phyloP scores from a whole-genome alignment of 2,797 vertebrate species.

The Sebastes wilsoni region DNA sequence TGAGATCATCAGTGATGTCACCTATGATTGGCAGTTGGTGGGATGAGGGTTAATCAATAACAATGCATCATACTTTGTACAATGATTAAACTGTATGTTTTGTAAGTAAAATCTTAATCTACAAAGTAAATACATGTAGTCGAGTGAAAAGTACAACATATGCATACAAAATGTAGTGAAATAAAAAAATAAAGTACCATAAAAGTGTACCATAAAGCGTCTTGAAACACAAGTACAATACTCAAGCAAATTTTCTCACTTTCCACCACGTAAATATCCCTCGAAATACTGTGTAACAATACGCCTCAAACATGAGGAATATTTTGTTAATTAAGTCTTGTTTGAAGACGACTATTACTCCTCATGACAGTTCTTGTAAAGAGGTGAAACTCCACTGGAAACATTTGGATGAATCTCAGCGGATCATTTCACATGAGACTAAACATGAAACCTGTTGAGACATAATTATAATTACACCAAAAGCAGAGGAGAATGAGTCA shows the following conservation, averaged over 20 bases:
- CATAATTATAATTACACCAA: neutral
- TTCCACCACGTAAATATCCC: neutral
- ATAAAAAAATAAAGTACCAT: neutral
- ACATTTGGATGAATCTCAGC: neutral
- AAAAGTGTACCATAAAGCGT: neutral
- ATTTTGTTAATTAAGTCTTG: neutral
- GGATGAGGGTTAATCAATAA: too few species aligned
- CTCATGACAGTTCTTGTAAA: neutral
- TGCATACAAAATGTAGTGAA: neutral
- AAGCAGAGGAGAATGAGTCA: slow-evolving; percentile 9
- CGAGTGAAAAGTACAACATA: neutral
- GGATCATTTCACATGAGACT: neutral
- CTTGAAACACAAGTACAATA: neutral
- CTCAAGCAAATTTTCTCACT: neutral
- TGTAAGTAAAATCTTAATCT: neutral
- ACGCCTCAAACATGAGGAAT: neutral
- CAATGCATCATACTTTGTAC: neutral
- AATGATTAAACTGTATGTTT: neutral
- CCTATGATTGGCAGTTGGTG: too few species aligned
- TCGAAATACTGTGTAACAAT: neutral
- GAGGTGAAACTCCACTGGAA: neutral
- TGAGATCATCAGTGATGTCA: too few species aligned
- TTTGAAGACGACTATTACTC: neutral
- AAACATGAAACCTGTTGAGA: slow-evolving; percentile 27
- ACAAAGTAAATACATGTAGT: neutral